Evolutionary conservation across 2,797 vertebrate species (phyloP).

Genomic region (Ciconia nigra): DNA sequence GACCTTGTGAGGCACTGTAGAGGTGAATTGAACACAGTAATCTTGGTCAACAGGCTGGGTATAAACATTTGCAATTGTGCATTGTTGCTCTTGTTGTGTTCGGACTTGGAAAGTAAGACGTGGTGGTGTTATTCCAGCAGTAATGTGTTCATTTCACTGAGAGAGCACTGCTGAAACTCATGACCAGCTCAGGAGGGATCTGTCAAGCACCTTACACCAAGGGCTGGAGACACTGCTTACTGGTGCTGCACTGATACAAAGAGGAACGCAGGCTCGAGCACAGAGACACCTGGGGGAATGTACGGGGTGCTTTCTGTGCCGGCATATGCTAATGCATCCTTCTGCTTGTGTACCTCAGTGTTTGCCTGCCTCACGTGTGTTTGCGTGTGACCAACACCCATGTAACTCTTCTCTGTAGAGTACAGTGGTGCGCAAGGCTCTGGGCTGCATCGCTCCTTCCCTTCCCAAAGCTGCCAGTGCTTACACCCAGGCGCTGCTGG

Average conservation of each 20-base stretch:
- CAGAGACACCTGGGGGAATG: background rate
- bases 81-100: background rate
- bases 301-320: background rate
- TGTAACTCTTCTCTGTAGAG: conserved; percentile 51
- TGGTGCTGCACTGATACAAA: background rate
- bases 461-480: conserved; percentile 56
- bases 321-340: background rate
- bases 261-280: accelerated
- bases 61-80: background rate
- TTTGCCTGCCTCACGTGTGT: background rate
- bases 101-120: background rate
- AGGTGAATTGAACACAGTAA: background rate
- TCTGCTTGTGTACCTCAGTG: background rate
- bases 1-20: background rate
- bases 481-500: conserved; percentile 80
- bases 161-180: background rate
- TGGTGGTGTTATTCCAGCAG: background rate
- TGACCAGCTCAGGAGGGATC: background rate
- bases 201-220: background rate
- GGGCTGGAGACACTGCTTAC: background rate
- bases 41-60: background rate
- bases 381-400: background rate
- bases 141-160: background rate
- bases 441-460: conserved; percentile 71
- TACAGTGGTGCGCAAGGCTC: conserved; percentile 62